phyloP scores from a whole-genome alignment of 2,113 vertebrate genomes.

The Gobius niger region DNA sequence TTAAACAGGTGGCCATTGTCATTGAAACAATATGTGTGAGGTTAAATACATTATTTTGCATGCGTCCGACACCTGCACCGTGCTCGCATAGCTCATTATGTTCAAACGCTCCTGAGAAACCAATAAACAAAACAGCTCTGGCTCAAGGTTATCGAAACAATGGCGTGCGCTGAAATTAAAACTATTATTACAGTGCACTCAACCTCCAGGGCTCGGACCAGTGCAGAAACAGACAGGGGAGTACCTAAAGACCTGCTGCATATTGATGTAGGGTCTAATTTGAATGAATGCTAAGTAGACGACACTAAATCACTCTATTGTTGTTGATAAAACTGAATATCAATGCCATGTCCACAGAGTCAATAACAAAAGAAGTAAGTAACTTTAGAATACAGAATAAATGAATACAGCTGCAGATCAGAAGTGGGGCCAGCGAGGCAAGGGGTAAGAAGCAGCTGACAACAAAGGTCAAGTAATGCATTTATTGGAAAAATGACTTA shows the following conservation, averaged over 20 bases:
- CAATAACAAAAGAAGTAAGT: slow-evolving; percentile 33
- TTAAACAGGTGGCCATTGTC: background rate
- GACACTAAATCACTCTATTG: slow-evolving; percentile 22
- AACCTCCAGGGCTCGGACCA: slow-evolving; percentile 13
- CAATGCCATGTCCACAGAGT: slow-evolving; percentile 18
- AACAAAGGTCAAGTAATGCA: no score
- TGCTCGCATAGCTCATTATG: slow-evolving; percentile 37
- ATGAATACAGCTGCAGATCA: slow-evolving; percentile 6
- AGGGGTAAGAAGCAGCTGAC: no score
- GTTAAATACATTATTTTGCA: slow-evolving; percentile 2
- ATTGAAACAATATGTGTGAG: background rate
- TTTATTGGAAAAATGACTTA: no score
- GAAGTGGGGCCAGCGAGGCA: no score
- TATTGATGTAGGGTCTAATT: slow-evolving; percentile 39
- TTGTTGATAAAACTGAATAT: slow-evolving; percentile 33
- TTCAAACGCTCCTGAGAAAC: slow-evolving; percentile 23
- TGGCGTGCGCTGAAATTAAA: slow-evolving; percentile 28
- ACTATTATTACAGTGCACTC: slow-evolving; percentile 22
- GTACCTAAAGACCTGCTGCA: slow-evolving; percentile 26
- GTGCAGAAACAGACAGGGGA: slow-evolving; percentile 14
- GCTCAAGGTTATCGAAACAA: slow-evolving; percentile 25
- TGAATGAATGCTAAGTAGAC: slow-evolving; percentile 44
- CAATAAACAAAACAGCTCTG: slow-evolving; percentile 8
- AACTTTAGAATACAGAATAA: slow-evolving; percentile 13
- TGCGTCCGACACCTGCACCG: slow-evolving; percentile 19